Evolutionary conservation across 2,113 vertebrate genomes (phyloP).

Genomic region (Pimephales promelas): DNA sequence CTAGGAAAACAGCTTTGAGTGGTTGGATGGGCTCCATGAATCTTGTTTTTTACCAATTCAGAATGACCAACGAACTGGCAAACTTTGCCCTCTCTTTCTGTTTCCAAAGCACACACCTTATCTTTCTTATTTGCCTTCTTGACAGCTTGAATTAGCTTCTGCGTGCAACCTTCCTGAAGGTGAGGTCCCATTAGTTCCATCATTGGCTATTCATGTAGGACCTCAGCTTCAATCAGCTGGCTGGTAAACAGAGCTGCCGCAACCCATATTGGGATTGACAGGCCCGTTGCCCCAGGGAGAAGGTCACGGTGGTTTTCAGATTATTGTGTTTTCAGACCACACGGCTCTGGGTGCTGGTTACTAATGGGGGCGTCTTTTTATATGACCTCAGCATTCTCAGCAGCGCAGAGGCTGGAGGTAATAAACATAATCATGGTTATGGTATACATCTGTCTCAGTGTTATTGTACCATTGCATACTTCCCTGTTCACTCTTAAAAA

Average conservation of each 20-base stretch:
- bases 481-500: not conserved
- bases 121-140: slow-evolving; percentile 15
- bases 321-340: slow-evolving; percentile 50
- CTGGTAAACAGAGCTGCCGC: slow-evolving; percentile 16
- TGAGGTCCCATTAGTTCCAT: slow-evolving; percentile 45
- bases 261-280: slow-evolving; percentile 40
- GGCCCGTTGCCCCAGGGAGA: not conserved
- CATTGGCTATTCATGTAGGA: slow-evolving; percentile 36
- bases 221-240: slow-evolving; percentile 39
- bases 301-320: slow-evolving; percentile 44
- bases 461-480: not conserved
- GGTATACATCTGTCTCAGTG: not conserved
- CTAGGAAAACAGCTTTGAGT: slow-evolving; percentile 32
- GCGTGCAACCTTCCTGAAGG: slow-evolving; percentile 38
- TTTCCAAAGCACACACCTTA: not conserved
- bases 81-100: slow-evolving; percentile 1
- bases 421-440: not conserved
- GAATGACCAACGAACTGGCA: not conserved
- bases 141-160: slow-evolving; percentile 16
- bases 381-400: slow-evolving; percentile 20
- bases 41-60: slow-evolving; percentile 14
- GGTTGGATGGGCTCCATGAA: slow-evolving; percentile 11
- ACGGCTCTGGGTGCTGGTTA: not conserved
- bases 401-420: not conserved
- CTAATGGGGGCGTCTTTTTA: slow-evolving; percentile 21